Evolutionary conservation across 1,140 invertebrate genomes (phyloP).

Genomic region (Nasonia giraulti): DNA sequence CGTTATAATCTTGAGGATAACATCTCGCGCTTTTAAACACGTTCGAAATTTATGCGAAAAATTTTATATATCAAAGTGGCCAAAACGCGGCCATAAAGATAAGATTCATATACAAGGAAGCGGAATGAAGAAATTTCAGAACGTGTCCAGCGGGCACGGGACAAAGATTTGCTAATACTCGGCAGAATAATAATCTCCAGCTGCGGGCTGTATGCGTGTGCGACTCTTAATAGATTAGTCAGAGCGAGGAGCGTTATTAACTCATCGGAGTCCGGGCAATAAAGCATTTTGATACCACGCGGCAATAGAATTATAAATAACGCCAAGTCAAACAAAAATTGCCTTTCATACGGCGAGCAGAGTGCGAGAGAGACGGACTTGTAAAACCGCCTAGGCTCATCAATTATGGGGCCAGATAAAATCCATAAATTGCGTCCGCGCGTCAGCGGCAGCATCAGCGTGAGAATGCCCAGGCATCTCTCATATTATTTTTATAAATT

Average conservation of each 20-base stretch:
- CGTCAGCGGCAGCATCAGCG: constrained; percentile 26
- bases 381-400: constrained; percentile 37
- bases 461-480: constrained; percentile 45
- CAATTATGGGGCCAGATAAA: constrained; percentile 51
- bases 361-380: background rate
- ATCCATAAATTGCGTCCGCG: constrained; percentile 46
- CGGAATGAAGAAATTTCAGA: constrained; percentile 19
- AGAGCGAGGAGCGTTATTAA: constrained; percentile 16
- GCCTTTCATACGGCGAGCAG: background rate
- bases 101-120: constrained; percentile 39
- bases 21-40: constrained; percentile 11
- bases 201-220: background rate
- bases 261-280: constrained; percentile 25
- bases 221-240: background rate
- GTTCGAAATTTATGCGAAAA: constrained; percentile 22
- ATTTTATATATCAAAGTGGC: constrained; percentile 34
- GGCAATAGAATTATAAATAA: constrained; percentile 20
- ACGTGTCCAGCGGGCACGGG: background rate
- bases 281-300: constrained; percentile 23
- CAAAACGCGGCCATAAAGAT: constrained; percentile 35
- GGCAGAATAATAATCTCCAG: background rate
- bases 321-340: background rate
- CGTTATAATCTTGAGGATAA: constrained; percentile 25
- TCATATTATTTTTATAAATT: constrained; percentile 53
- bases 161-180: background rate